Evolutionary conservation across 2,888 invertebrate genomes (phyloP), one percentile per base, ranked within the genome.

Genomic region (Pammene fasciana): DNA sequence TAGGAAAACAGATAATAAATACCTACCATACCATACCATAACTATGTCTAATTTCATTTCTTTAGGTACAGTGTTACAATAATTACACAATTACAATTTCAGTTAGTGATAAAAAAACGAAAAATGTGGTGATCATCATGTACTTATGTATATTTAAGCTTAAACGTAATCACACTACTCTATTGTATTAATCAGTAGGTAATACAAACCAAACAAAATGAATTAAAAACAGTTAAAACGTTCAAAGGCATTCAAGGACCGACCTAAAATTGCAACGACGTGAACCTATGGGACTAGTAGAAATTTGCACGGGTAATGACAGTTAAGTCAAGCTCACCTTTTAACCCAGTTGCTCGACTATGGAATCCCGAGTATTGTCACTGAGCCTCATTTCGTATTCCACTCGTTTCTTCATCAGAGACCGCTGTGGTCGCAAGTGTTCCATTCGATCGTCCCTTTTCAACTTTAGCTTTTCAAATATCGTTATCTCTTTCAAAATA

Each of bases 291-390:
- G 26, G 26, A 26, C 50, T 62, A 62, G 52, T 62, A 57, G 50
- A 82, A 82, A 81, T 80, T 82, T 82, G 79, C 80, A 81, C 79
- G 83, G 85, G 83, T 89, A 89, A 90, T 90, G 89, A 86, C 87
- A 83, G 85, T 86, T 87, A 88, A 86, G 86, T 73, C 83, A 84
- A 83, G 80, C 83, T 90, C 90, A 91, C 91, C 90, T 90, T 91
- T 90, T 90, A 91, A 91, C 91, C 92, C 82, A 91, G 82, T 90
- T 90, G 88, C 79, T 78, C 81, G 79, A 74, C 81, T 83, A 81
- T 86, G 85, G 87, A 89, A 88, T 86, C 90, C 89, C 82, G 79
- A 75, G 83, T 85, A 89, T 90, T 91, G 90, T 90, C 83, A 81
- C 79, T 75, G 79, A 54, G 64, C 72, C 81, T 88, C 86, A 89